These are phyloP conservation scores for Megaceryle maxima DNA, from an alignment of 2,113 vertebrate genomes.

Conservation along the genomic window DNA sequence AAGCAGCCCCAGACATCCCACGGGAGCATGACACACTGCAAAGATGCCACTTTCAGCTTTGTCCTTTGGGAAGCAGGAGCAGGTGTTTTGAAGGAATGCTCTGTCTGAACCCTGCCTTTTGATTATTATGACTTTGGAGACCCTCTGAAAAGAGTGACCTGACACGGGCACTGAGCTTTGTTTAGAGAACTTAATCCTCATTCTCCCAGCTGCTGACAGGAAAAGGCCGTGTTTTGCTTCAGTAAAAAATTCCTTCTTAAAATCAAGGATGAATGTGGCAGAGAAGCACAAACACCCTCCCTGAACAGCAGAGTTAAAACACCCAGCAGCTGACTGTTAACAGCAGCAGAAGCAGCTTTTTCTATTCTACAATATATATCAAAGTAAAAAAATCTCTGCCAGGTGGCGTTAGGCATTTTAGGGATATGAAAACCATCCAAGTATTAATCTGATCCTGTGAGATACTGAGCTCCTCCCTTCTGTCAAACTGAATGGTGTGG, in stretches of 20 bases:
- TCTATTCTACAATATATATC: background rate
- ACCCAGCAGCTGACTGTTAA: background rate
- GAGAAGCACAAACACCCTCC: background rate
- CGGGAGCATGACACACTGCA: background rate
- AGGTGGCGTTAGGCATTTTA: background rate
- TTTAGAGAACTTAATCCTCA: slow-evolving; percentile 79
- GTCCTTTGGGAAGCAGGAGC: background rate
- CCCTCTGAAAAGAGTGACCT: slow-evolving; percentile 66
- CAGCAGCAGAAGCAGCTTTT: background rate
- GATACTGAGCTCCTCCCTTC: background rate
- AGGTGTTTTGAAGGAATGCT: slow-evolving; percentile 60
- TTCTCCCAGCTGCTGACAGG: slow-evolving; percentile 76
- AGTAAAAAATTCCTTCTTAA: slow-evolving; percentile 61
- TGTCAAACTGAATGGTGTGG: background rate
- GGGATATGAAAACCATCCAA: background rate
- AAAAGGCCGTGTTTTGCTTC: slow-evolving; percentile 50
- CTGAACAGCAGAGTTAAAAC: background rate
- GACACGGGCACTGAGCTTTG: slow-evolving; percentile 73
- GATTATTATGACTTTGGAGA: slow-evolving; percentile 30
- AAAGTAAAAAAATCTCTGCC: background rate
- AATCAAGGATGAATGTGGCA: slow-evolving; percentile 15
- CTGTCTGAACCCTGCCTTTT: slow-evolving; percentile 36
- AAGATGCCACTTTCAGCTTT: background rate
- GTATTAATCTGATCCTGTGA: background rate
- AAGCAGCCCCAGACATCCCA: rapidly evolving